Percentiles rank a stretch among this genome's conserved stretches.
These are phyloP conservation scores for Dorcus hopei DNA, from an alignment of 2,888 invertebrate species.

Conservation along the genomic window DNA sequence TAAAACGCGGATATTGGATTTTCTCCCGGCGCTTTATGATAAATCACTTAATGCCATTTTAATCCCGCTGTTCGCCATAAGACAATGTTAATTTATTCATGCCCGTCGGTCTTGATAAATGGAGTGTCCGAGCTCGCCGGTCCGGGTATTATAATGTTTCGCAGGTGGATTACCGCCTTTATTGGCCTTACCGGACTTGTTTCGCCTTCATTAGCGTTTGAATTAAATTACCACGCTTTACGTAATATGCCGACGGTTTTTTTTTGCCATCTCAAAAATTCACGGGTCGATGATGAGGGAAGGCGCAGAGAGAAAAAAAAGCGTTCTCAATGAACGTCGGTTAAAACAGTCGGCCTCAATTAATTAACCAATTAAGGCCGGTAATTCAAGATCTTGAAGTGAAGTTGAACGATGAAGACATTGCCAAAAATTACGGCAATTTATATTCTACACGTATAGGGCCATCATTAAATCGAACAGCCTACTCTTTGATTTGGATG, in stretches of 20 bases:
- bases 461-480: too few relatives aligned
- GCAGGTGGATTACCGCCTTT: conserved; percentile 23
- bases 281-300: too few relatives aligned
- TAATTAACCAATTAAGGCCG: too few relatives aligned
- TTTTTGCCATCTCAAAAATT: too few relatives aligned
- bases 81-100: conserved; percentile 46
- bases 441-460: too few relatives aligned
- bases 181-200: conserved; percentile 5
- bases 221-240: conserved; percentile 11
- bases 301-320: too few relatives aligned
- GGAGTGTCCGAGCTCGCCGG: conserved; percentile 38
- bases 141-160: conserved; percentile 31
- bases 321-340: too few relatives aligned
- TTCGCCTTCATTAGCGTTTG: conserved; percentile 10
- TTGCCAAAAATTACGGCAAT: too few relatives aligned
- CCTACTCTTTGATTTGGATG: too few relatives aligned
- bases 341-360: too few relatives aligned
- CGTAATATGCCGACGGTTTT: not conserved
- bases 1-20: conserved; percentile 43
- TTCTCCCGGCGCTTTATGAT: conserved; percentile 41
- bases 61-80: conserved; percentile 40
- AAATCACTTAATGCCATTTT: conserved; percentile 43
- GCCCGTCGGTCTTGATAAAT: conserved; percentile 43
- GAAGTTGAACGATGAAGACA: too few relatives aligned
- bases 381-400: too few relatives aligned